phyloP scores from a whole-genome alignment of 1,140 invertebrate species.

The Drosophila nannoptera region DNA sequence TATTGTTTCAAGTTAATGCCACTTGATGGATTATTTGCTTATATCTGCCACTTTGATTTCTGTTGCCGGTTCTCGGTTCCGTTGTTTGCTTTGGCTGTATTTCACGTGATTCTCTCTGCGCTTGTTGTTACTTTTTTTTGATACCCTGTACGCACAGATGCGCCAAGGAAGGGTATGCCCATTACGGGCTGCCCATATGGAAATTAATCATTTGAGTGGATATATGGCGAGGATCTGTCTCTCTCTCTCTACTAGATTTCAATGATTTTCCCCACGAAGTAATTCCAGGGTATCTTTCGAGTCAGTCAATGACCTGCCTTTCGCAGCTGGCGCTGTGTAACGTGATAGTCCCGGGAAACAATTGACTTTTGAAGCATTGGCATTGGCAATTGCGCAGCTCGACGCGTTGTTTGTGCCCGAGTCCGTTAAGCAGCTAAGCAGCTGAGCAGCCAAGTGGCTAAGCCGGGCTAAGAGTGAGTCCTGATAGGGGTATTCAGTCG shows the following conservation, averaged over 20 bases:
- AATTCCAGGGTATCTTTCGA: neutral
- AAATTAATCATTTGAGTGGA: too few relatives aligned
- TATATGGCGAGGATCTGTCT: too few relatives aligned
- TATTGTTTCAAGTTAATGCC: slow-evolving; percentile 78
- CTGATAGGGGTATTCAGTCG: slow-evolving; percentile 1
- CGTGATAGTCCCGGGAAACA: slow-evolving; percentile 34
- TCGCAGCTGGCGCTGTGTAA: slow-evolving; percentile 30
- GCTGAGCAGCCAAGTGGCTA: slow-evolving; percentile 24
- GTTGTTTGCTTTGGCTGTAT: slow-evolving; percentile 17
- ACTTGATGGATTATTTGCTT: slow-evolving; percentile 78
- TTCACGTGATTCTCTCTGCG: neutral
- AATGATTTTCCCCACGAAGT: neutral
- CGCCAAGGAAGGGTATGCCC: neutral
- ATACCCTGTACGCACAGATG: neutral
- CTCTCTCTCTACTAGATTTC: neutral
- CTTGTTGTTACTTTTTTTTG: neutral
- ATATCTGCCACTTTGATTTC: slow-evolving; percentile 60
- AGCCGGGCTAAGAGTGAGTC: neutral
- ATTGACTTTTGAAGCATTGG: slow-evolving; percentile 40
- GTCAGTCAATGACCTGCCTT: neutral
- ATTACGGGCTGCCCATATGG: too few relatives aligned
- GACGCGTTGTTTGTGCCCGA: slow-evolving; percentile 7
- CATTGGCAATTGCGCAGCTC: slow-evolving; percentile 32
- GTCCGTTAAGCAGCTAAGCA: slow-evolving; percentile 10
- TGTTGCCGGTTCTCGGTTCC: slow-evolving; percentile 34